phyloP scores from a whole-genome alignment of 2,888 invertebrate species.

The Cheilosia urbana region DNA sequence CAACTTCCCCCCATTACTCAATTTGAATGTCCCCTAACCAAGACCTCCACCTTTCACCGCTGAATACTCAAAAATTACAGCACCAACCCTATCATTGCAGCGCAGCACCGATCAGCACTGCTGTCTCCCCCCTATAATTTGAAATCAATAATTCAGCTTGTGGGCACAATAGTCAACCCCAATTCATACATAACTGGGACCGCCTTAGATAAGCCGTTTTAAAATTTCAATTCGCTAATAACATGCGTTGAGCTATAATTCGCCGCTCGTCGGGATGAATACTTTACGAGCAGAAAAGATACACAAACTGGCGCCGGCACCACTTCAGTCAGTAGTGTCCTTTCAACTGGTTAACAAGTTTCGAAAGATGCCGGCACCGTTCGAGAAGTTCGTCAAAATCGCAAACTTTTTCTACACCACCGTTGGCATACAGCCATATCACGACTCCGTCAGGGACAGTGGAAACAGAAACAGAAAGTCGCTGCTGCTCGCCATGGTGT shows the following conservation, averaged over 20 bases:
- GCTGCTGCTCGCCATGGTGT: slow-evolving; percentile 64
- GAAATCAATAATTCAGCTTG: slow-evolving; percentile 30
- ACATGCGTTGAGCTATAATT: slow-evolving; percentile 22
- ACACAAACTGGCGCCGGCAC: neutral
- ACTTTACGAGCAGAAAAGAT: neutral
- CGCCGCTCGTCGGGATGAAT: neutral
- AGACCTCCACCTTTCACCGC: neutral
- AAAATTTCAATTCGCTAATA: slow-evolving; percentile 16
- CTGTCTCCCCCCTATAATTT: slow-evolving; percentile 6
- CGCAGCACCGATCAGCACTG: neutral
- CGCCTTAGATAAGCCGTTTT: neutral
- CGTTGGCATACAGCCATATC: slow-evolving; percentile 79
- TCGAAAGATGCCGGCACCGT: slow-evolving; percentile 24
- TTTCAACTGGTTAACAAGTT: slow-evolving; percentile 1
- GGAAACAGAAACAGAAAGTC: slow-evolving; percentile 39
- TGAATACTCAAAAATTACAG: neutral
- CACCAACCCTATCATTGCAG: neutral
- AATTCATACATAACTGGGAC: neutral
- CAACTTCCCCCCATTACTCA: too few species aligned
- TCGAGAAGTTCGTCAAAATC: slow-evolving; percentile 77
- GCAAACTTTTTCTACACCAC: slow-evolving; percentile 78
- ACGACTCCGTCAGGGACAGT: slow-evolving; percentile 9
- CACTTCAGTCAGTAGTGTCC: slow-evolving; percentile 1
- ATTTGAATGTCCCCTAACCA: too few species aligned
- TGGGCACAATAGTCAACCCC: neutral